Evolutionary conservation across 2,113 vertebrate species (phyloP).

Genomic region (Scytalopus superciliaris): DNA sequence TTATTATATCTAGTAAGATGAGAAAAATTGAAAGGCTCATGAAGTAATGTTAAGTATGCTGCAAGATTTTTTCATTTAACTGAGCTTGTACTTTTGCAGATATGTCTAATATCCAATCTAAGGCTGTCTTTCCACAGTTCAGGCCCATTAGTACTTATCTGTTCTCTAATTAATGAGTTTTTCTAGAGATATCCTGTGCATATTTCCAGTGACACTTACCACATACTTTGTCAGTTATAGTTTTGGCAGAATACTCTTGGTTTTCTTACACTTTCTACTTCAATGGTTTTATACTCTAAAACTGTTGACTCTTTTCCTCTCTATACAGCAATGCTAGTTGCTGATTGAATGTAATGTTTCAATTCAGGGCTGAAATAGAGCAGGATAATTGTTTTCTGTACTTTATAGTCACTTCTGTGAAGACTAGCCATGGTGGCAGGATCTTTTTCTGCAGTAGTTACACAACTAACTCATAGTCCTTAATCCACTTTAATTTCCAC

Average conservation of each 20-base stretch:
- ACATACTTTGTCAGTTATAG: background rate
- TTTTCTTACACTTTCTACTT: background rate
- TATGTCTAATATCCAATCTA: background rate
- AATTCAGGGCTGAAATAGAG: background rate
- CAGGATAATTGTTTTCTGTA: background rate
- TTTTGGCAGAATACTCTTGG: background rate
- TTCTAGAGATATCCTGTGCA: background rate
- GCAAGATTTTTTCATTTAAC: background rate
- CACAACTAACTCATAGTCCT: background rate
- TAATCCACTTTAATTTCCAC: background rate
- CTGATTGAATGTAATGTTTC: background rate
- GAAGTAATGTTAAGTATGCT: background rate
- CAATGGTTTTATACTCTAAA: background rate
- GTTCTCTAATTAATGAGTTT: background rate
- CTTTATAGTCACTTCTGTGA: background rate
- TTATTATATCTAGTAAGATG: fast-evolving
- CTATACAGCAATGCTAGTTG: background rate
- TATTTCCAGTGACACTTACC: background rate
- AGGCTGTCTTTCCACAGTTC: background rate
- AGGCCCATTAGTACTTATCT: background rate
- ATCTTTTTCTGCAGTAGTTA: background rate
- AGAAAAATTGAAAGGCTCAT: background rate
- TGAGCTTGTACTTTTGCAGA: background rate
- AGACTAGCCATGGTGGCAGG: background rate
- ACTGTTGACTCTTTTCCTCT: background rate